A percentile compares a stretch with the other conserved stretches of the same genome.
Evolutionary conservation across 2,888 invertebrate genomes (phyloP).

Genomic region (Pammene fasciana): DNA sequence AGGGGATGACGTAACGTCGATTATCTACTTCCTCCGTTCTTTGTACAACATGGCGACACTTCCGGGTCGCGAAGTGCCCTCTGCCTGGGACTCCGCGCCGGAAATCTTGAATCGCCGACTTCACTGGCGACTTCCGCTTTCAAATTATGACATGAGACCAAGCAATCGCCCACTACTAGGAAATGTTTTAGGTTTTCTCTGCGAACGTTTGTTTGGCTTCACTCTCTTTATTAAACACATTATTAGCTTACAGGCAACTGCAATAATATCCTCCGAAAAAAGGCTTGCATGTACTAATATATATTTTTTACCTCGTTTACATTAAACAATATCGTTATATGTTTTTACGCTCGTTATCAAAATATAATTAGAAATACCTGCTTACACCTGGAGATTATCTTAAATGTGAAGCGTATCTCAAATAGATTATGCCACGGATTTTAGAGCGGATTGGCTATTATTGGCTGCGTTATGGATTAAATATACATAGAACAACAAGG

Average conservation of each 20-base stretch:
- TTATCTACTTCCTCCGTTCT: slow-evolving; percentile 54
- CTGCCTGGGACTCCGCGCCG: slow-evolving; percentile 57
- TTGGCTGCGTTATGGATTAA: background rate
- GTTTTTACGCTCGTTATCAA: too few relatives aligned
- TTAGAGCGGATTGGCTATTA: background rate
- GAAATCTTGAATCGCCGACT: slow-evolving; percentile 59
- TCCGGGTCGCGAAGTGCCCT: slow-evolving; percentile 61
- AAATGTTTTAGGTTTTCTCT: slow-evolving; percentile 1
- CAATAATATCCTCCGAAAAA: background rate
- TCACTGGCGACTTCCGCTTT: slow-evolving; percentile 57
- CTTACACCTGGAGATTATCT: background rate
- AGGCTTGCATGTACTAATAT: background rate
- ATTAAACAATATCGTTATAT: too few relatives aligned
- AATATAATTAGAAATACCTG: too few relatives aligned
- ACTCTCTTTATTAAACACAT: background rate
- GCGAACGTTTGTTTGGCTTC: background rate
- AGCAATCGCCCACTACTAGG: slow-evolving; percentile 8
- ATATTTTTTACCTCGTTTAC: too few relatives aligned
- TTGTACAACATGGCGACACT: slow-evolving; percentile 56
- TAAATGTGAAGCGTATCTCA: background rate
- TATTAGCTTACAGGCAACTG: background rate
- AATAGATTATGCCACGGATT: background rate
- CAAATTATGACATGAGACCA: slow-evolving; percentile 29
- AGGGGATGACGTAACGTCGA: slow-evolving; percentile 54
- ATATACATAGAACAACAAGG: slow-evolving; percentile 1